phyloP scores from a whole-genome alignment of 2,888 invertebrate genomes.

The Tromatobia lineatoria region DNA sequence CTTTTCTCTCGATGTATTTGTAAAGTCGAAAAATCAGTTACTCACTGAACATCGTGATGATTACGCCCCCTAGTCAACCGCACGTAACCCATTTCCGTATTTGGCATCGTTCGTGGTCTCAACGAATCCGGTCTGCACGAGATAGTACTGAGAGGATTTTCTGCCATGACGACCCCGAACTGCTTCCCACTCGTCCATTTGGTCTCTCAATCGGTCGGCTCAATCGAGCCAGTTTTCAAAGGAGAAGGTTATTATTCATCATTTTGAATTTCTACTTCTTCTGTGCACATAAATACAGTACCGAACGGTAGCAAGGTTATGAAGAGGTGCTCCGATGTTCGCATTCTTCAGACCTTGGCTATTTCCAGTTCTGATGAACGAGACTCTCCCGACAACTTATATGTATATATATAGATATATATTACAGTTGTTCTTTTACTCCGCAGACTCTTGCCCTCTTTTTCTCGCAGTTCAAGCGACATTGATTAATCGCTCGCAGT shows the following conservation, averaged over 20 bases:
- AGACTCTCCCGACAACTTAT: constrained; percentile 22
- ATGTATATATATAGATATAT: constrained; percentile 12
- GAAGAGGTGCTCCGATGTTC: constrained; percentile 33
- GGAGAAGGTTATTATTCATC: constrained; percentile 31
- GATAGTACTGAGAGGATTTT: constrained; percentile 50
- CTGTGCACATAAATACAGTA: background rate
- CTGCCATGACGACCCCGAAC: constrained; percentile 39
- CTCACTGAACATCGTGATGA: background rate
- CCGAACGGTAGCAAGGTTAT: constrained; percentile 7
- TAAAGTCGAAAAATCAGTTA: background rate
- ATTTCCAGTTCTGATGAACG: constrained; percentile 10
- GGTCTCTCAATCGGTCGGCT: background rate
- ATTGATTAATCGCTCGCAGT: constrained; percentile 65
- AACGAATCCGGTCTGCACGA: constrained; percentile 44
- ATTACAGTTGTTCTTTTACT: constrained; percentile 2
- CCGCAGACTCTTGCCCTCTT: constrained; percentile 6
- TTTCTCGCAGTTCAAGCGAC: constrained; percentile 26
- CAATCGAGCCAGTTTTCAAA: constrained; percentile 12
- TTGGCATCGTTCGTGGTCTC: constrained; percentile 64
- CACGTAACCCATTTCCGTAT: constrained; percentile 75
- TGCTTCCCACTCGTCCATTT: constrained; percentile 42
- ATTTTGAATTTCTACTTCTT: constrained; percentile 15
- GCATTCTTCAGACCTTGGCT: constrained; percentile 23
- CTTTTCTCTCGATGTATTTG: too few species aligned
- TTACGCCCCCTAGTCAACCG: constrained; percentile 21